A percentile compares a stretch with the other conserved stretches of the same genome.
Conservation (phyloP, 2,888 invertebrate species). For the Amphipoea oculea region DNA sequence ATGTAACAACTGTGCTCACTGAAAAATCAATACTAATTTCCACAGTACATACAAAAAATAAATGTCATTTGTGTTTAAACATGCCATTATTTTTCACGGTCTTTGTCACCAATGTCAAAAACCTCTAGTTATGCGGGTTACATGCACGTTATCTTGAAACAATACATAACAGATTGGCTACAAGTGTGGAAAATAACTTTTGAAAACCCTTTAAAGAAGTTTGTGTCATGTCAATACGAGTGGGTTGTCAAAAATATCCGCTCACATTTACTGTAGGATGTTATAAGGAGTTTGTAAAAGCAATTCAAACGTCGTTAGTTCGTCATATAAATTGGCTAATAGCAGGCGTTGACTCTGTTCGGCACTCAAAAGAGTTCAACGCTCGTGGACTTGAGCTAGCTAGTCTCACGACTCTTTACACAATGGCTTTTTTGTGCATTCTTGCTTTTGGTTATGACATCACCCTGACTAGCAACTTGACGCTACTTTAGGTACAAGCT, state of each 20-base stretch:
- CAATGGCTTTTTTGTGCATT: constrained; percentile 89
- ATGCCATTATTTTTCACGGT: constrained; percentile 68
- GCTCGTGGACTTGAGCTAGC: constrained; percentile 84
- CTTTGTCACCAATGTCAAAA: constrained; percentile 77
- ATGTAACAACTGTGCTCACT: constrained; percentile 34
- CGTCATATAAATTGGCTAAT: constrained; percentile 85
- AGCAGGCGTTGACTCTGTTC: constrained; percentile 84
- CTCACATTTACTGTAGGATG: constrained; percentile 54
- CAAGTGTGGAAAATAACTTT: constrained; percentile 55
- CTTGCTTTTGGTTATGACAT: constrained; percentile 89
- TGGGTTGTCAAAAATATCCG: constrained; percentile 46
- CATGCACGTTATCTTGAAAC: constrained; percentile 69
- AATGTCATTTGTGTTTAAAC: constrained; percentile 58
- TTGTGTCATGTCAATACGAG: constrained; percentile 26
- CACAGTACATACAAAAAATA: constrained; percentile 46
- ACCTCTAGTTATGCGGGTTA: constrained; percentile 80
- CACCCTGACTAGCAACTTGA: constrained; percentile 75
- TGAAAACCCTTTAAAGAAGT: constrained; percentile 37
- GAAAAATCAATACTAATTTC: constrained; percentile 61
- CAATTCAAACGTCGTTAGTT: constrained; percentile 77
- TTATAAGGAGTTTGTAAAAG: constrained; percentile 67
- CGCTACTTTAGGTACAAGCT: constrained; percentile 66
- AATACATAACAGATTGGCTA: constrained; percentile 64
- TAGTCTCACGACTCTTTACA: constrained; percentile 88
- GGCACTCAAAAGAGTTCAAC: constrained; percentile 88